Percentiles rank a stretch among this genome's conserved stretches.
Evolutionary conservation across 2,797 vertebrate species (phyloP).

Genomic region (Apogon hyalosoma): DNA sequence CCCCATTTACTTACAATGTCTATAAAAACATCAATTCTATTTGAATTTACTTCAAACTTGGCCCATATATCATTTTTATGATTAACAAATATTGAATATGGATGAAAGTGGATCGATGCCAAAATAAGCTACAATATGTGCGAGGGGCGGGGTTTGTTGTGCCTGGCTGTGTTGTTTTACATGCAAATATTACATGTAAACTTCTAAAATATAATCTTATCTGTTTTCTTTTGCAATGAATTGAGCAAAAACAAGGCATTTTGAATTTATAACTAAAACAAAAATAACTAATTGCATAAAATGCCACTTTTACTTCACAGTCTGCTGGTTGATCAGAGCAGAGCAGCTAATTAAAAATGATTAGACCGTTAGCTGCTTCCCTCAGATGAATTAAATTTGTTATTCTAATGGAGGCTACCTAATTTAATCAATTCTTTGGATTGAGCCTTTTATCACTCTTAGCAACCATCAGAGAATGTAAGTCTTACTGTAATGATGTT

Average conservation of each 20-base stretch:
- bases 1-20: too few relatives aligned
- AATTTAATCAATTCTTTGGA: constrained; percentile 54
- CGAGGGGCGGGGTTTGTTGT: too few relatives aligned
- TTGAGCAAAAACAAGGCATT: constrained; percentile 5
- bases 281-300: constrained; percentile 20
- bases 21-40: too few relatives aligned
- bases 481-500: constrained; percentile 17
- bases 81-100: too few relatives aligned
- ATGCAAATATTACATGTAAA: constrained; percentile 27
- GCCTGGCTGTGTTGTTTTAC: too few relatives aligned
- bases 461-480: constrained; percentile 9
- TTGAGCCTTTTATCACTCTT: constrained; percentile 46
- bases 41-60: too few relatives aligned
- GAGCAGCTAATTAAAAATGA: constrained; percentile 71
- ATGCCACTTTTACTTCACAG: constrained; percentile 14
- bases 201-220: constrained; percentile 17
- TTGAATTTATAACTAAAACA: too few relatives aligned
- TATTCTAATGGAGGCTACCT: constrained; percentile 70
- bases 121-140: too few relatives aligned
- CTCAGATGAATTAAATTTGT: constrained; percentile 60
- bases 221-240: constrained; percentile 33
- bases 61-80: too few relatives aligned
- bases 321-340: constrained; percentile 33
- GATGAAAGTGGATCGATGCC: too few relatives aligned
- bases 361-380: constrained; percentile 61